A percentile compares a stretch with the other conserved stretches of the same genome.
Evolutionary conservation across 64 coral and sea anemone genomes (phyloP).

Genomic region (Platygyra sinensis): DNA sequence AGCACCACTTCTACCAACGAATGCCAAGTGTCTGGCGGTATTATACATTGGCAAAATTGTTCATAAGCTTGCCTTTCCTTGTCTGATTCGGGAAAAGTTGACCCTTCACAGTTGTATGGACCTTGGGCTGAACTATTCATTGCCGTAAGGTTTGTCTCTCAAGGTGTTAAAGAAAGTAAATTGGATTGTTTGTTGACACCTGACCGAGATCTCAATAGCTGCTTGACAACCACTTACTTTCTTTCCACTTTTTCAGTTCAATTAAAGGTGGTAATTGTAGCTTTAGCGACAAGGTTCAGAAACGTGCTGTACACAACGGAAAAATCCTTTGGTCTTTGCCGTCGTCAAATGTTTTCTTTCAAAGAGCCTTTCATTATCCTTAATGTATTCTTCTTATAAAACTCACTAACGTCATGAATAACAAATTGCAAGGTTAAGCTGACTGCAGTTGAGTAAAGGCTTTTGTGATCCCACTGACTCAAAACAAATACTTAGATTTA

Average conservation of each 20-base stretch:
- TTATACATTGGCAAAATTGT: conserved; percentile 55
- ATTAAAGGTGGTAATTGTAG: background rate
- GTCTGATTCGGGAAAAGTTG: conserved; percentile 53
- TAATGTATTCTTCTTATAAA: background rate
- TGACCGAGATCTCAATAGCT: background rate
- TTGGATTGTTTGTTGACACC: conserved; percentile 4
- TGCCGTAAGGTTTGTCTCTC: background rate
- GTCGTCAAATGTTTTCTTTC: background rate
- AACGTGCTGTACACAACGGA: background rate
- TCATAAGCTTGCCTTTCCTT: conserved; percentile 30
- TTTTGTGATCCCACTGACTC: background rate
- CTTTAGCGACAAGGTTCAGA: background rate
- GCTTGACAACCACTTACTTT: background rate
- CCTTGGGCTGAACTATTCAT: background rate
- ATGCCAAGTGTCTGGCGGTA: conserved; percentile 61
- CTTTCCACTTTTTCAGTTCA: background rate
- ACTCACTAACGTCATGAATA: conserved; percentile 12
- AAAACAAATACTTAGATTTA: background rate
- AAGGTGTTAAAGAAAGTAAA: background rate
- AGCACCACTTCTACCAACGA: conserved; percentile 61
- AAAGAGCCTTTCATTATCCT: conserved; percentile 1
- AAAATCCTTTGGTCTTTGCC: background rate
- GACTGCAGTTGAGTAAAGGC: background rate
- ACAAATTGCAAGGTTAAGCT: background rate
- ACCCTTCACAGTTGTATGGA: background rate